Percentiles rank a stretch among this genome's conserved stretches.
Evolutionary conservation across 1,140 invertebrate genomes (phyloP).

Genomic region (Pseudomyrmex gracilis): DNA sequence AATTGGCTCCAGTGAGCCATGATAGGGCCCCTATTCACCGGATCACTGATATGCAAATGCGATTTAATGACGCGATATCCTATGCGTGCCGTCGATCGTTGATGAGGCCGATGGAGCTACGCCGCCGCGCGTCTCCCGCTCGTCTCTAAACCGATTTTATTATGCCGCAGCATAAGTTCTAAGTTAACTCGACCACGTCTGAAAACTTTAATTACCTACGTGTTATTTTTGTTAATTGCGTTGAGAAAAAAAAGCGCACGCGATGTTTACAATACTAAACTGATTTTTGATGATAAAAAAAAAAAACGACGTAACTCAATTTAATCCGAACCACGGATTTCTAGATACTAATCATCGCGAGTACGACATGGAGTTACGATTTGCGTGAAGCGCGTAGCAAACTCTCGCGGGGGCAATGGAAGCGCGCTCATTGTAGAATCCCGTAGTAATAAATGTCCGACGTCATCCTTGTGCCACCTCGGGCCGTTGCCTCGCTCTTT

Average conservation of each 20-base stretch:
- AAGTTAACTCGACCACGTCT: slow-evolving; percentile 33
- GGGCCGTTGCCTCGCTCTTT: slow-evolving; percentile 44
- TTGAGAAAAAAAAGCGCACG: not conserved
- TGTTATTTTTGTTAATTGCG: too few species aligned
- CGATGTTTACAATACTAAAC: not conserved
- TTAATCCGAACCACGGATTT: not conserved
- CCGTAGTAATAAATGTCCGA: slow-evolving; percentile 83
- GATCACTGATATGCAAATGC: slow-evolving; percentile 82
- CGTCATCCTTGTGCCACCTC: slow-evolving; percentile 76
- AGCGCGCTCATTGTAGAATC: slow-evolving; percentile 81
- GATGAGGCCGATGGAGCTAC: slow-evolving; percentile 61
- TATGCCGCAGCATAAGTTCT: slow-evolving; percentile 4
- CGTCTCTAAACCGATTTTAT: slow-evolving; percentile 44
- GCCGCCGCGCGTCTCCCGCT: slow-evolving; percentile 18
- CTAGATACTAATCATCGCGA: not conserved
- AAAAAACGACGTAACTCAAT: too few species aligned
- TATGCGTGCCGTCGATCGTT: slow-evolving; percentile 67
- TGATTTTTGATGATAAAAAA: not conserved
- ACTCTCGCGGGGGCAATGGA: slow-evolving; percentile 63
- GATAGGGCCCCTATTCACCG: slow-evolving; percentile 75
- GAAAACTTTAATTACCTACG: not conserved
- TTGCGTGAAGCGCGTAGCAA: slow-evolving; percentile 33
- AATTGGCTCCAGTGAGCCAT: slow-evolving; percentile 79
- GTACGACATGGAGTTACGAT: slow-evolving; percentile 39
- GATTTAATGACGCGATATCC: slow-evolving; percentile 82